A percentile compares a stretch with the other conserved stretches of the same genome.
phyloP scores from a whole-genome alignment of 2,888 invertebrate genomes.

The Pristionchus maxplancki region DNA sequence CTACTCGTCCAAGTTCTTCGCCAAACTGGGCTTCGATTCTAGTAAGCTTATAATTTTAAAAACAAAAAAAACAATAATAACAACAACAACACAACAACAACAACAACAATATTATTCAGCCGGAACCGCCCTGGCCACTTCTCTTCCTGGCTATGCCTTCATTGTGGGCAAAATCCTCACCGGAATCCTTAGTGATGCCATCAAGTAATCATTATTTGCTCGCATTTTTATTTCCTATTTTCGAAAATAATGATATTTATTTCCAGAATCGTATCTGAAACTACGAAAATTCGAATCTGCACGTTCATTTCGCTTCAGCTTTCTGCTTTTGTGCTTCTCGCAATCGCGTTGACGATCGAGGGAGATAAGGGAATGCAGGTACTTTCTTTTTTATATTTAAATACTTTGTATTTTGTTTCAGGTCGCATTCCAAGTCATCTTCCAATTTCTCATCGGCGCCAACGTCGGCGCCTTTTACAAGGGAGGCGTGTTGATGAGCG shows the following conservation, averaged over 20 bases:
- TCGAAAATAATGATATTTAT: neutral
- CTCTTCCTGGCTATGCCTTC: slow-evolving; percentile 15
- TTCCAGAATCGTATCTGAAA: slow-evolving; percentile 55
- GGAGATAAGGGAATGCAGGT: slow-evolving; percentile 49
- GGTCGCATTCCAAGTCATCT: slow-evolving; percentile 53
- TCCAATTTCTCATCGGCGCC: slow-evolving; percentile 61
- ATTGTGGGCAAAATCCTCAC: slow-evolving; percentile 33
- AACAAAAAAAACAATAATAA: too few species aligned
- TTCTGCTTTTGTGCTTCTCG: slow-evolving; percentile 58
- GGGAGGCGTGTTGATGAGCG: slow-evolving; percentile 61
- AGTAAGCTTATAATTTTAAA: too few species aligned
- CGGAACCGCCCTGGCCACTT: neutral
- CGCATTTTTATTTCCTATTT: neutral
- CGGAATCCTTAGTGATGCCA: slow-evolving; percentile 17
- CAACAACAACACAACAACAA: too few species aligned
- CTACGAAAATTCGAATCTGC: slow-evolving; percentile 58
- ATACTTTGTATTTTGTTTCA: neutral
- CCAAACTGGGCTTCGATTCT: neutral
- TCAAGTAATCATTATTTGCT: neutral
- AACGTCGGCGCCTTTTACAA: slow-evolving; percentile 63
- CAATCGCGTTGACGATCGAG: slow-evolving; percentile 55
- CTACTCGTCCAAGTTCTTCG: slow-evolving; percentile 53
- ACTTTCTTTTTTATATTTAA: neutral
- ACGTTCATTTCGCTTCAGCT: slow-evolving; percentile 60
- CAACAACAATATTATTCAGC: neutral